These are phyloP conservation scores for Geococcyx californianus DNA, from an alignment of 2,113 vertebrate species.

Conservation along the genomic window DNA sequence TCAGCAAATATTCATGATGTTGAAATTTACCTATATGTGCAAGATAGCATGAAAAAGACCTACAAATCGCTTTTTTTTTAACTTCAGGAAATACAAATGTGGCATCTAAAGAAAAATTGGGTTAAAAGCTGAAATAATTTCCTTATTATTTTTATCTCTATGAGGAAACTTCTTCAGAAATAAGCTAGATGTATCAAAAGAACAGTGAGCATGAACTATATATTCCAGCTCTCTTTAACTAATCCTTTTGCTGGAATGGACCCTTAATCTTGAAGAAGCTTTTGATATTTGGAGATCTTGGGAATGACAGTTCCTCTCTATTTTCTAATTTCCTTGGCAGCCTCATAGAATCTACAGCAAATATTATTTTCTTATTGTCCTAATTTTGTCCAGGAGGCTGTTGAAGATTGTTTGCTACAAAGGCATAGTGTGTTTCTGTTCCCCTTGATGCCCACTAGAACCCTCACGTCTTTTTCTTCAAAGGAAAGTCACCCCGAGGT, in stretches of 20 bases:
- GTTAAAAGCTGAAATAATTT: not conserved
- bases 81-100: not conserved
- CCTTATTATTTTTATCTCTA: not conserved
- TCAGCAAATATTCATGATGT: not conserved
- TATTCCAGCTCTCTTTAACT: not conserved
- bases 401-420: not conserved
- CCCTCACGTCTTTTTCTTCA: not conserved
- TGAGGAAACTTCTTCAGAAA: not conserved
- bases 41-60: not conserved
- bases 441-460: not conserved
- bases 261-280: not conserved
- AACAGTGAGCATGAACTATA: not conserved
- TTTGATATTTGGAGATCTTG: not conserved
- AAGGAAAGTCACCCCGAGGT: not conserved
- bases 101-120: not conserved
- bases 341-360: not conserved
- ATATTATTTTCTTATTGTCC: not conserved
- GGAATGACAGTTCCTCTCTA: not conserved
- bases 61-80: no score
- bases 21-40: not conserved
- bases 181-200: not conserved
- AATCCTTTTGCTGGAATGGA: not conserved
- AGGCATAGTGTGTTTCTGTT: not conserved
- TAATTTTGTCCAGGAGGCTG: not conserved
- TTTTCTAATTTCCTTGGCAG: not conserved